A percentile compares a stretch with the other conserved stretches of the same genome.
Conservation (phyloP, 2,888 invertebrate species). For the Amaurobius ferox region DNA sequence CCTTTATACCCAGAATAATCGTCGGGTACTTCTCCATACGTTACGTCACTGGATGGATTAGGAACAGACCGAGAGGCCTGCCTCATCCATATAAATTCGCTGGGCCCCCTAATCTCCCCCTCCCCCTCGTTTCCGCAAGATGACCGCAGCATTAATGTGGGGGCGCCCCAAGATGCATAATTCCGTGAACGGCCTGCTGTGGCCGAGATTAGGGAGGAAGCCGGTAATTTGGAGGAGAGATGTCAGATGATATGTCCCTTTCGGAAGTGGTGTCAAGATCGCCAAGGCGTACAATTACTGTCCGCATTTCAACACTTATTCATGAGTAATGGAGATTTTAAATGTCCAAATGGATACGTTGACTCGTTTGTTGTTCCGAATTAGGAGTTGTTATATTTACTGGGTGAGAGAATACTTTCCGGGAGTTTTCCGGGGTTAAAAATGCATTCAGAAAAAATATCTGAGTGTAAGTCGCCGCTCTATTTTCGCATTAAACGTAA, state of each 20-base stretch:
- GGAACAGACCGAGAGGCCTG: background rate
- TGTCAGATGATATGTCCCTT: background rate
- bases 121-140: background rate
- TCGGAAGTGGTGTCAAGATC: background rate
- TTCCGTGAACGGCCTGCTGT: background rate
- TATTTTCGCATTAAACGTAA: too few relatives aligned
- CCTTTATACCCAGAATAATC: too few relatives aligned
- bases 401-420: too few relatives aligned
- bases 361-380: too few relatives aligned
- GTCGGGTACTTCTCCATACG: background rate
- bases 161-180: background rate
- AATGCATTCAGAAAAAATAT: too few relatives aligned
- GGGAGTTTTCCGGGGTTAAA: too few relatives aligned
- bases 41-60: constrained; percentile 1
- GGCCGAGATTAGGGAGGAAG: background rate
- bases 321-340: too few relatives aligned
- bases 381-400: too few relatives aligned
- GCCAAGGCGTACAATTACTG: background rate
- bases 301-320: background rate
- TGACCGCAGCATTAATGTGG: constrained; percentile 13
- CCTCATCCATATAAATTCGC: constrained; percentile 9
- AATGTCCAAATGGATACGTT: too few relatives aligned
- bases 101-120: background rate
- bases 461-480: too few relatives aligned
- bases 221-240: background rate